Conservation (phyloP, 2,888 invertebrate species). For the Liodrosophila aerea region DNA sequence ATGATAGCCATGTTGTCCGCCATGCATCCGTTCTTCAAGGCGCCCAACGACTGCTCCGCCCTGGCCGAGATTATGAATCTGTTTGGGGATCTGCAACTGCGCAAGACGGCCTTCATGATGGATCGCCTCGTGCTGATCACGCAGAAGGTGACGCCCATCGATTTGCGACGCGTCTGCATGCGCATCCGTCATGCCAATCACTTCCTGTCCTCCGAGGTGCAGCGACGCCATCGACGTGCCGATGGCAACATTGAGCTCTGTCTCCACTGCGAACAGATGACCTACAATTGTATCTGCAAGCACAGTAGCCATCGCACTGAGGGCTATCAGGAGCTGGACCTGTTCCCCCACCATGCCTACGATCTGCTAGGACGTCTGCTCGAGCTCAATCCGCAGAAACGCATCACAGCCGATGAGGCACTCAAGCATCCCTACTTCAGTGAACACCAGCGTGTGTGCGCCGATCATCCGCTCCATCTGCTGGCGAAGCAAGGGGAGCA, state of each 20-base stretch:
- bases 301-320: conserved; percentile 72
- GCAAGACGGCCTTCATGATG: conserved; percentile 86
- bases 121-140: conserved; percentile 84
- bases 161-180: conserved; percentile 83
- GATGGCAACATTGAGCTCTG: conserved; percentile 79
- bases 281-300: conserved; percentile 81
- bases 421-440: conserved; percentile 89
- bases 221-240: conserved; percentile 67
- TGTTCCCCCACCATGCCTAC: conserved; percentile 88
- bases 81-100: conserved; percentile 88
- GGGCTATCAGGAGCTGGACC: conserved; percentile 71
- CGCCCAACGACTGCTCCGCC: conserved; percentile 90
- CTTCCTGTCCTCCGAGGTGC: conserved; percentile 72
- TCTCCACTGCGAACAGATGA: conserved; percentile 80
- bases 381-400: conserved; percentile 88
- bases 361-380: conserved; percentile 88
- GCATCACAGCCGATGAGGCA: conserved; percentile 89
- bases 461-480: conserved; percentile 43
- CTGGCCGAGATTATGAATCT: conserved; percentile 91
- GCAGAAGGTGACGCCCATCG: conserved; percentile 83
- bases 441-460: conserved; percentile 55
- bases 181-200: conserved; percentile 80
- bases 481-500: conserved; percentile 2
- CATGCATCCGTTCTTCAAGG: conserved; percentile 92
- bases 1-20: conserved; percentile 89